Percentiles rank a stretch among this genome's conserved stretches.
phyloP scores from a whole-genome alignment of 1,140 invertebrate species.

The Bombus fervidus region DNA sequence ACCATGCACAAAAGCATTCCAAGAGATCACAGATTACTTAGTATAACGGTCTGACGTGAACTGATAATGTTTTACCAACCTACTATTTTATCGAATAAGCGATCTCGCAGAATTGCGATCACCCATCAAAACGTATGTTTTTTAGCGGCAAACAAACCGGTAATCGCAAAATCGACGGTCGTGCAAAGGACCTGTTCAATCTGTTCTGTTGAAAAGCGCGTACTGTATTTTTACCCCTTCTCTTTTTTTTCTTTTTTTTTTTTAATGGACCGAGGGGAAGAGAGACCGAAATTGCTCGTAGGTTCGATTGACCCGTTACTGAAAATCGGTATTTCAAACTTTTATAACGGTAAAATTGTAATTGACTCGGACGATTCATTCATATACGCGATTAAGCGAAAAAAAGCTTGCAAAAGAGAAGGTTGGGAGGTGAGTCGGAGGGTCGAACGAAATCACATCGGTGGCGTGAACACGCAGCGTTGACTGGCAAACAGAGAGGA shows the following conservation, averaged over 20 bases:
- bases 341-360: neutral
- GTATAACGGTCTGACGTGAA: neutral
- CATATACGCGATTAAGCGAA: neutral
- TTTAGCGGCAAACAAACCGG: neutral
- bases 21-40: neutral
- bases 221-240: neutral
- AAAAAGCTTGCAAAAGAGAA: neutral
- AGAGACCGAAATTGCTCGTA: neutral
- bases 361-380: neutral
- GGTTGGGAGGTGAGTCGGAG: neutral
- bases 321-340: neutral
- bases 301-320: neutral
- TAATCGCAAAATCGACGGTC: constrained; percentile 14
- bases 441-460: neutral
- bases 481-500: constrained; percentile 27
- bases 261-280: neutral
- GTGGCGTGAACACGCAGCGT: neutral
- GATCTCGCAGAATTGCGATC: neutral
- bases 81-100: neutral
- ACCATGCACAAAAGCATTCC: neutral
- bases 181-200: constrained; percentile 23
- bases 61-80: constrained; percentile 15
- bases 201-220: neutral
- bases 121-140: neutral
- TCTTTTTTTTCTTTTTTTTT: neutral